A percentile compares a stretch with the other conserved stretches of the same genome.
Evolutionary conservation across 1,140 invertebrate species (phyloP).

Genomic region (Episyrphus balteatus): DNA sequence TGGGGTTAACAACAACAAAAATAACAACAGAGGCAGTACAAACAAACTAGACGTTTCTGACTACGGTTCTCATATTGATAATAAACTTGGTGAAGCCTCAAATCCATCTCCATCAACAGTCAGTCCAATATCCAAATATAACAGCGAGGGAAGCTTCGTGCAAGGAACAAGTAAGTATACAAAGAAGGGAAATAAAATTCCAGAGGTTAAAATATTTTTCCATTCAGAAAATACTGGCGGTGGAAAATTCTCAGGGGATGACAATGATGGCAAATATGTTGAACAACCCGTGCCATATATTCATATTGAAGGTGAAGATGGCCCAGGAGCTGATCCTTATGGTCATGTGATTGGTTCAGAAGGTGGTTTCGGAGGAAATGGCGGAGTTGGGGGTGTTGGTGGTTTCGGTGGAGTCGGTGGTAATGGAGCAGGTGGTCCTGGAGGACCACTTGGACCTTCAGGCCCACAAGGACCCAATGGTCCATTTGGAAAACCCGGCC

Average conservation of each 20-base stretch:
- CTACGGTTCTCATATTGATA: too few relatives aligned
- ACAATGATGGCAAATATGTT: background rate
- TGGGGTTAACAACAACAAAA: background rate
- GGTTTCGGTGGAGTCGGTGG: constrained; percentile 8
- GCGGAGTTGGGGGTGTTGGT: constrained; percentile 6
- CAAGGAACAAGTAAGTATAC: too few relatives aligned
- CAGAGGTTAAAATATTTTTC: background rate
- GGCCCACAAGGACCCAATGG: background rate
- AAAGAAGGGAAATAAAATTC: background rate
- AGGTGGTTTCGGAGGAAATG: constrained; percentile 11
- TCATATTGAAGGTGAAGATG: constrained; percentile 3
- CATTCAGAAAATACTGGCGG: background rate
- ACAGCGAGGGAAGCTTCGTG: too few relatives aligned
- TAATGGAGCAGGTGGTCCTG: constrained; percentile 7
- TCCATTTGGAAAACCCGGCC: constrained; percentile 8
- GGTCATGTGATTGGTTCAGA: constrained; percentile 20
- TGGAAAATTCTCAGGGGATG: background rate
- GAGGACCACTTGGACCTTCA: constrained; percentile 12
- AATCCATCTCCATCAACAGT: too few relatives aligned
- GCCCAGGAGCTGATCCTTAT: constrained; percentile 17
- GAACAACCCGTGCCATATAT: background rate
- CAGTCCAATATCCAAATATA: too few relatives aligned
- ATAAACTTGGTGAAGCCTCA: too few relatives aligned
- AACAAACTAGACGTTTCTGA: too few relatives aligned
- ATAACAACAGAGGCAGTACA: too few relatives aligned